Evolutionary conservation across 2,113 vertebrate species (phyloP), one percentile per base, ranked within the genome.

Genomic region (Rana temporaria): DNA sequence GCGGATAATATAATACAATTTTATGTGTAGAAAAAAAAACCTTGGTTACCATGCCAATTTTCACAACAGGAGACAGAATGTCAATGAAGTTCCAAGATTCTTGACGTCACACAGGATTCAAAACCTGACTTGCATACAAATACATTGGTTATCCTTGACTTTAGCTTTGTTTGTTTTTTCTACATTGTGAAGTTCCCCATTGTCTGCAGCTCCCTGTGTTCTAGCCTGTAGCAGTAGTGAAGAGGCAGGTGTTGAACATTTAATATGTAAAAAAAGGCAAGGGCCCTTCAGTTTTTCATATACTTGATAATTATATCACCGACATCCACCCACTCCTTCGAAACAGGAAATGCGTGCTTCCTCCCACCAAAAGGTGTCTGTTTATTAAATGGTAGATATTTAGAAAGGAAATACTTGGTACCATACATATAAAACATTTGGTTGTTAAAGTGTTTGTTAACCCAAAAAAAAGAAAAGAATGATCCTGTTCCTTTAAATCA

Each of bases 81-180:
- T 62, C 26, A n/a, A 38, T 22, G 57, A 24, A 3, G 24, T 30
- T 63, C 24, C 22, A 32, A 53, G 60, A 9, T 22, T 69, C 57
- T 82, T 74, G 32, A 66, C 79, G 70, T 82, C 79, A 82, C 26
- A 17, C 62, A 74, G 32, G 30, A 22, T 9, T 71, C 7, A 0
- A 32, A 82, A 60, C 70, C 48, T 74, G 79, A 74, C 70, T 66
- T 34, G 70, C 69, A 56, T 74, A 56, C 57, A 56, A 60, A 82
- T 66, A 12, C 7, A 38, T 57, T 22, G 19, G 26, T 82, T 57
- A 66, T 66, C 48, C 42, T 70, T 52, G 38, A 20, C 19, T 26
- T 42, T 56, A 12, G 9, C 48, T 63, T n/a, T 30, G 66, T 19
- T 32, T 57, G n/a, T n/a, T 22, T 57, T 15, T 34, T 26, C 20